Base-by-base conservation (phyloP, 2,113 vertebrate genomes). In the Egretta garzetta region DNA sequence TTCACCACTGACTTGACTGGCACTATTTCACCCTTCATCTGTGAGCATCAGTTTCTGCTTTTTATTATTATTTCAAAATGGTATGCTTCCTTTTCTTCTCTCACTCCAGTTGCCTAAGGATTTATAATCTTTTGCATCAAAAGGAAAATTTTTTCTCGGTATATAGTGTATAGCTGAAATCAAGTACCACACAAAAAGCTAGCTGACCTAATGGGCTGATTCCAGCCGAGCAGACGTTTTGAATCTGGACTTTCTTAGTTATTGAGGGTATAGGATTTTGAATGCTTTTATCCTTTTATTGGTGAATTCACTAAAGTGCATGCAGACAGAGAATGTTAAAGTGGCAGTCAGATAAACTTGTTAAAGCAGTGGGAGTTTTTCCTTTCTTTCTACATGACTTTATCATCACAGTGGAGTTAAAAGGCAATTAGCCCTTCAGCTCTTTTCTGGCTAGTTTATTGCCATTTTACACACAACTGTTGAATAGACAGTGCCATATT, bases 341-440 rank as follows among this genome's bases (percentile, higher is more conserved):
- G 97, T 97, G 97, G 97, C 97, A 97, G 98, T 97, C 98, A 98
- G 98, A 98, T 97, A 98, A 98, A 98, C 98, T 98, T 98, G 98
- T 98, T 98, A 98, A 98, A 98, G 93, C 98, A 96, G 97, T 98
- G 95, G 98, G 98, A 98, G 98, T 96, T 98, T 98, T 97, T 97
- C 98, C 98, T 98, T 98, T 98, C 97, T 97, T 97, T 97, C 97
- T 97, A 75, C 28, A 83, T 96, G 98, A 97, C 95, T 98, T 98
- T 98, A 98, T 98, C 98, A 98, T 98, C 97, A 88, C 96, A 92
- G 97, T 80, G 95, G 95, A 98, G 98, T 98, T 98, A 98, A 98
- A 98, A 98, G 98, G 98, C 98, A 98, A 98, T 98, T 98, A 98
- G 97, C 95, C 96, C 97, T 97, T 97, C 97, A 98, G 97, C 97